These are phyloP conservation scores for Ernsta delagoae DNA, from an alignment of 2,888 invertebrate species.

Conservation along the genomic window DNA sequence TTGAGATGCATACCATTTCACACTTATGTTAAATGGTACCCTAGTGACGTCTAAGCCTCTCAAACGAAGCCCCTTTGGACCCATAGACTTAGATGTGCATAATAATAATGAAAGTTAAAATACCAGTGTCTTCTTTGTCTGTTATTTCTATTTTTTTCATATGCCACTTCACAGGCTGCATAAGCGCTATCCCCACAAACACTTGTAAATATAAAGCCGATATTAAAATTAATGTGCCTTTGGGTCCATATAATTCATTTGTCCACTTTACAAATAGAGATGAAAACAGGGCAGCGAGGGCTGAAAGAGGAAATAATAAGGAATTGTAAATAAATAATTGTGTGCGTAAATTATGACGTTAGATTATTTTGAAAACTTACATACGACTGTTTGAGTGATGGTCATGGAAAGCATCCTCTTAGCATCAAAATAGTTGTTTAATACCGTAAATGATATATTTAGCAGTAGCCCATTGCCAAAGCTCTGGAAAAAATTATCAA, in stretches of 20 bases:
- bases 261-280: constrained; percentile 86
- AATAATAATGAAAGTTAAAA: constrained; percentile 4
- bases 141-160: constrained; percentile 62
- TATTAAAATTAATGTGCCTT: constrained; percentile 86
- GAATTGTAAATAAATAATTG: too few relatives aligned
- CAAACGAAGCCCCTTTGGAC: too few relatives aligned
- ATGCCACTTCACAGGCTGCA: constrained; percentile 89
- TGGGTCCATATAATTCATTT: constrained; percentile 85
- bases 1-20: too few relatives aligned
- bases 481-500: constrained; percentile 49
- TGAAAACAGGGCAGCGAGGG: constrained; percentile 83
- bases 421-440: constrained; percentile 63
- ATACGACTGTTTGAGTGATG: constrained; percentile 54
- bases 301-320: too few relatives aligned
- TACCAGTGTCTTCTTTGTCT: constrained; percentile 48
- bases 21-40: too few relatives aligned
- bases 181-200: constrained; percentile 86
- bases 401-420: constrained; percentile 59
- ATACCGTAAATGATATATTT: constrained; percentile 54
- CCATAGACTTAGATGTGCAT: too few relatives aligned
- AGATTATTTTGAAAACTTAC: constrained; percentile 45
- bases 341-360: too few relatives aligned
- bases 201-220: constrained; percentile 86
- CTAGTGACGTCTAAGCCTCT: too few relatives aligned
- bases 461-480: constrained; percentile 54